These are phyloP conservation scores for Dicerorhinus sumatrensis DNA, from an alignment of 2,113 vertebrate genomes.

Conservation along the genomic window DNA sequence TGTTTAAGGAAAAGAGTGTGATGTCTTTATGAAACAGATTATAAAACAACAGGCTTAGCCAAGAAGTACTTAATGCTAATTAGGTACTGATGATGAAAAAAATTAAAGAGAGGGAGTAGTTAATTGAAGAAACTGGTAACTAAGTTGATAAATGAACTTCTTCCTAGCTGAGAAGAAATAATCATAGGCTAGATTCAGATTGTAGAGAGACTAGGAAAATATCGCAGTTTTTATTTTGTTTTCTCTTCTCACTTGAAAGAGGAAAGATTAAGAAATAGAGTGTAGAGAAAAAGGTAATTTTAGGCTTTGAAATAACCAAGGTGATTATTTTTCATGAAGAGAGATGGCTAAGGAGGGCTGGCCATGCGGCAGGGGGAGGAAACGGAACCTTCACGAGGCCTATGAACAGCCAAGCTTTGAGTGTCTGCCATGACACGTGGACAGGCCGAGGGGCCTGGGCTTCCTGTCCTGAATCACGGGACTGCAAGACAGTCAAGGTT, in stretches of 20 bases:
- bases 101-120: background rate
- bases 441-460: background rate
- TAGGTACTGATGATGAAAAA: background rate
- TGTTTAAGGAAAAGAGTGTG: background rate
- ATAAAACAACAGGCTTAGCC: conserved; percentile 11
- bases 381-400: background rate
- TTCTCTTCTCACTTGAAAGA: conserved; percentile 4
- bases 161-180: conserved; percentile 34
- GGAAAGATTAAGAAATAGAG: background rate
- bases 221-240: background rate
- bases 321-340: conserved; percentile 18
- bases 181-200: background rate
- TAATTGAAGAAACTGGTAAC: conserved; percentile 49
- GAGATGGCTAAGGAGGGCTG: background rate
- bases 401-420: background rate
- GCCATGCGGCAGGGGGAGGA: background rate
- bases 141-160: background rate
- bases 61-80: background rate
- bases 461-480: background rate
- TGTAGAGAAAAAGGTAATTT: background rate
- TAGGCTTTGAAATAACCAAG: conserved; percentile 31
- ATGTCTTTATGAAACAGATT: background rate
- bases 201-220: background rate
- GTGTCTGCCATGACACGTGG: background rate
- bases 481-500: background rate